Evolutionary conservation across 1,140 invertebrate genomes (phyloP).

Genomic region (Maconellicoccus hirsutus): DNA sequence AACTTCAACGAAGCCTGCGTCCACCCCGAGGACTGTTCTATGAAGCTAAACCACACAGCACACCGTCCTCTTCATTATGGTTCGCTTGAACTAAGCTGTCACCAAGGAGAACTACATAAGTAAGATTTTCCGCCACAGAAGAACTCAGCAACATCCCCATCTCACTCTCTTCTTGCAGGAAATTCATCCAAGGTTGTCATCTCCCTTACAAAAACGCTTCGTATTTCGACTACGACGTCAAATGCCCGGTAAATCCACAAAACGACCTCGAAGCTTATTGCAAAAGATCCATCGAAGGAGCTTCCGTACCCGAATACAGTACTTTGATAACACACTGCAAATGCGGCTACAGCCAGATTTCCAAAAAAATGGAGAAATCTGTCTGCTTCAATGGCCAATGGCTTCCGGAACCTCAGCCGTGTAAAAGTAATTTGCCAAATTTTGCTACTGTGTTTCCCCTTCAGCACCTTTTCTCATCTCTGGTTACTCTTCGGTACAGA

Average conservation of each 20-base stretch:
- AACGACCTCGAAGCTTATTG: neutral
- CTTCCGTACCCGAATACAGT: neutral
- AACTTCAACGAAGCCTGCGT: neutral
- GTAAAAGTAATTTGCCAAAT: neutral
- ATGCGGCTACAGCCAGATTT: neutral
- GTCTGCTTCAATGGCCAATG: neutral
- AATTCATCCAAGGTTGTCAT: neutral
- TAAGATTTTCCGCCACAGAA: neutral
- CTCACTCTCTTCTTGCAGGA: neutral
- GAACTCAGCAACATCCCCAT: too few relatives aligned
- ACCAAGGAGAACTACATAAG: neutral
- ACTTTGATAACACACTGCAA: neutral
- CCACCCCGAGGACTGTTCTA: neutral
- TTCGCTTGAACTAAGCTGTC: neutral
- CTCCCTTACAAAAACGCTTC: neutral
- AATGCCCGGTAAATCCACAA: neutral
- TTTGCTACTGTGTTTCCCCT: neutral
- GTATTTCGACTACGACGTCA: neutral
- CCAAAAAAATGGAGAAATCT: neutral
- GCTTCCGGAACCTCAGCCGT: neutral
- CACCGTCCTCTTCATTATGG: neutral
- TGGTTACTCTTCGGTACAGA: neutral
- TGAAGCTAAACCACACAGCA: neutral
- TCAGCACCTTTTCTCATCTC: neutral
- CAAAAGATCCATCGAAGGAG: neutral